phyloP scores from a whole-genome alignment of 1,140 invertebrate genomes.

The Lepeophtheirus salmonis region DNA sequence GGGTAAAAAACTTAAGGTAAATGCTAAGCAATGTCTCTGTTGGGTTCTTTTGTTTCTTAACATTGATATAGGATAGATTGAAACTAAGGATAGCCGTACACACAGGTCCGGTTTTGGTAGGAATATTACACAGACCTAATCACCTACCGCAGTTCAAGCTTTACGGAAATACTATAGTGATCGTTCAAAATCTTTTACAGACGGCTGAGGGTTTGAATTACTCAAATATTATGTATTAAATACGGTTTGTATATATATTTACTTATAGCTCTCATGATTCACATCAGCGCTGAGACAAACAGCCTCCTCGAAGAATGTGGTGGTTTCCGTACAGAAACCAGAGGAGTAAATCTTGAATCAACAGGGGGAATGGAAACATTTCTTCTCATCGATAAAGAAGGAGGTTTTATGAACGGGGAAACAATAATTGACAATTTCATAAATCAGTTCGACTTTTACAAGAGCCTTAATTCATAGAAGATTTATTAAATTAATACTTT shows the following conservation, averaged over 20 bases:
- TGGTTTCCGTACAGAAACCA: slow-evolving; percentile 27
- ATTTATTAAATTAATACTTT: slow-evolving; percentile 5
- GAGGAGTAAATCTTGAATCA: slow-evolving; percentile 20
- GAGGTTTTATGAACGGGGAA: background rate
- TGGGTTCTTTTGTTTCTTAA: too few relatives aligned
- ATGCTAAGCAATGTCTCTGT: background rate
- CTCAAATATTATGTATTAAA: too few relatives aligned
- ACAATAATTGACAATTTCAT: slow-evolving; percentile 6
- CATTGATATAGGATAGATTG: background rate
- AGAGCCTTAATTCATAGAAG: background rate
- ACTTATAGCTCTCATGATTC: slow-evolving; percentile 31
- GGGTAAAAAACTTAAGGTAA: background rate
- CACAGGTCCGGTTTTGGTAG: background rate
- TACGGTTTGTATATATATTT: too few relatives aligned
- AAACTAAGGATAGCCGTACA: background rate
- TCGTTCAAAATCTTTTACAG: background rate
- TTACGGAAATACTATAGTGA: background rate
- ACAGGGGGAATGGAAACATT: background rate
- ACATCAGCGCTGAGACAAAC: slow-evolving; percentile 31
- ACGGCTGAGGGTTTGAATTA: background rate
- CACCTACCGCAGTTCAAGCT: background rate
- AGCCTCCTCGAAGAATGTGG: slow-evolving; percentile 29
- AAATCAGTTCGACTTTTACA: background rate
- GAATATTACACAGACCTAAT: background rate
- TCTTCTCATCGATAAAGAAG: background rate